Percentiles rank a stretch among this genome's conserved stretches.
Evolutionary conservation across 2,888 invertebrate genomes (phyloP).

Genomic region (Drosophila anomalata): DNA sequence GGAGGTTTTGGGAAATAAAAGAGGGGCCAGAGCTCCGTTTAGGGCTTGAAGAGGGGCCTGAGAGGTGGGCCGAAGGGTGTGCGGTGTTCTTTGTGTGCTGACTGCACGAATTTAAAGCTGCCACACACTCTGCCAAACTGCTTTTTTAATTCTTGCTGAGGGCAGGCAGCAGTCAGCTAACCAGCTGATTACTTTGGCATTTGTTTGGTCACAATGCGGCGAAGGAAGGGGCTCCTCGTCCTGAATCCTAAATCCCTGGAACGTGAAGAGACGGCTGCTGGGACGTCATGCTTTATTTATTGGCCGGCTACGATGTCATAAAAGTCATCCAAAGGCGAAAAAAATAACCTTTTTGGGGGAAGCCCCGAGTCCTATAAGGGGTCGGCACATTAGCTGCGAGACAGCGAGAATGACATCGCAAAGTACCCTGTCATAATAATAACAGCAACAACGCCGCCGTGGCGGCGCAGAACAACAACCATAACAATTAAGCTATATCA

Average conservation of each 20-base stretch:
- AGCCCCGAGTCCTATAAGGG: constrained; percentile 37
- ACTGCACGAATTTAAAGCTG: constrained; percentile 75
- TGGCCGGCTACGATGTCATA: constrained; percentile 66
- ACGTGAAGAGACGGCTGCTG: constrained; percentile 43
- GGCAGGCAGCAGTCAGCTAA: constrained; percentile 60
- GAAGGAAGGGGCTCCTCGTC: constrained; percentile 4
- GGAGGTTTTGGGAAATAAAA: constrained; percentile 6
- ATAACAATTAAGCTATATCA: constrained; percentile 75
- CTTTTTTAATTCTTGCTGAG: constrained; percentile 66
- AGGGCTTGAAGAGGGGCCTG: constrained; percentile 1
- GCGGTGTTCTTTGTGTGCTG: constrained; percentile 56
- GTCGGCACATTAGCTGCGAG: constrained; percentile 61
- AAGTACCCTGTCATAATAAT: constrained; percentile 69
- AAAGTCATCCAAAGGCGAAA: constrained; percentile 60
- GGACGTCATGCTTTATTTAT: constrained; percentile 62
- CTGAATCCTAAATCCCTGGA: constrained; percentile 50
- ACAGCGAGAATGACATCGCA: constrained; percentile 72
- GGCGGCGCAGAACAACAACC: constrained; percentile 41
- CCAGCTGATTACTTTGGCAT: constrained; percentile 76
- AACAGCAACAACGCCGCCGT: constrained; percentile 32
- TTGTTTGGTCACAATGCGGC: constrained; percentile 60
- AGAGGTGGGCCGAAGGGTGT: constrained; percentile 21
- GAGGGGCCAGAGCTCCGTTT: neutral
- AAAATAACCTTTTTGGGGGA: constrained; percentile 63
- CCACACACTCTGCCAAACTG: constrained; percentile 69